Percentiles rank a stretch among this genome's conserved stretches.
phyloP scores from a whole-genome alignment of 1,140 invertebrate species.

The Dendroctonus ponderosae region DNA sequence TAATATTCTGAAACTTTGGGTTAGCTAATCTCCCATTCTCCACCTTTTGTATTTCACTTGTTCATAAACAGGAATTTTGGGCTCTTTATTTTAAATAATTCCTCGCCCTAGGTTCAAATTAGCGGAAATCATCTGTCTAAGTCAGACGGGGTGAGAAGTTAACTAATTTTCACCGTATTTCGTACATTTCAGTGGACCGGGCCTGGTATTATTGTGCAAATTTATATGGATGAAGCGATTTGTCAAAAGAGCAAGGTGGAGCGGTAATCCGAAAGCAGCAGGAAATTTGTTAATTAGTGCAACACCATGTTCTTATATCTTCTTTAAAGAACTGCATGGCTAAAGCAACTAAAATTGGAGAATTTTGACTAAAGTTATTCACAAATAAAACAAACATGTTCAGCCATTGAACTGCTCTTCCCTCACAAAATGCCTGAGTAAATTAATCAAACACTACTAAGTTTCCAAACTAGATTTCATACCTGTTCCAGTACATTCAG shows the following conservation, averaged over 20 bases:
- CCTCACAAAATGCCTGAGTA: no score
- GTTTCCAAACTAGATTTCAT: conserved; percentile 10
- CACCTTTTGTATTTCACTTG: conserved; percentile 12
- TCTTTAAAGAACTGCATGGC: no score
- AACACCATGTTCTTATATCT: no score
- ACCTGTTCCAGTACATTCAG: conserved; percentile 18
- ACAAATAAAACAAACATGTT: no score
- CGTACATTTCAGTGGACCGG: conserved; percentile 18
- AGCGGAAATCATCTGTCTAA: conserved; percentile 28
- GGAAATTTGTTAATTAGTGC: not conserved
- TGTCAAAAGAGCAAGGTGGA: conserved; percentile 17
- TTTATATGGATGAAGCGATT: conserved; percentile 21
- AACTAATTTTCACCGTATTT: conserved; percentile 29
- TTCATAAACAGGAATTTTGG: conserved; percentile 19
- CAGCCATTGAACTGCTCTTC: no score
- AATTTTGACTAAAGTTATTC: no score
- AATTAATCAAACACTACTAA: not conserved
- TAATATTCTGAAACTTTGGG: conserved; percentile 17
- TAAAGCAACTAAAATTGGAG: no score
- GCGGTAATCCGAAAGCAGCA: not conserved
- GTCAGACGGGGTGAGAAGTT: conserved; percentile 24
- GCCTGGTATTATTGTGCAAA: conserved; percentile 24
- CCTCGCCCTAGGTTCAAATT: conserved; percentile 17
- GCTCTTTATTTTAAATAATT: conserved; percentile 30
- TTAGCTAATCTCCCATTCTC: not conserved